Evolutionary conservation across 2,113 vertebrate species (phyloP), one percentile per base, ranked within the genome.

Genomic region (Holacanthus passer): DNA sequence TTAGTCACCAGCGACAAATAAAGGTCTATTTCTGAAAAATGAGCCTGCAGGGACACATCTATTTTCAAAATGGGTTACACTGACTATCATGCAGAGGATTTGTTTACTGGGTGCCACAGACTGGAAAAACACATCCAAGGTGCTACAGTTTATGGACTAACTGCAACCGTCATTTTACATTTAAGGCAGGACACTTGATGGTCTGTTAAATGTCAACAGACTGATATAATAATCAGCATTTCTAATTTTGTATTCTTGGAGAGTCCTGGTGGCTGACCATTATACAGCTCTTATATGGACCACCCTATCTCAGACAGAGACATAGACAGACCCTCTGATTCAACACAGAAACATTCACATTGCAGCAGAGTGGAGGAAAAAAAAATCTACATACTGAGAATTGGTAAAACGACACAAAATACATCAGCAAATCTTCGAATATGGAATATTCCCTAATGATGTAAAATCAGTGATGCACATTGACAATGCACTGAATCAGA

Each of bases 21-120:
- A 62, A 56, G 41, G 24, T 11, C 24, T 69, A 77, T 47, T 77
- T 77, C 0, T 59, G 55, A n/a, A 29, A 66, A 68, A 68, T 59
- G 31, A 31, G 45, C n/a, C 43, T 39, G 16, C 19, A 41, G n/a
- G 65, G 73, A 32, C 27, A 66, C 50, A 43, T 68, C 32, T 41
- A 22, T 50, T 35, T 48, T 67, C 3, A 22, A 60, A 39, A 68
- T 48, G 64, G 1, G 50, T 78, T 60, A 58, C 22, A 13, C 27
- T 53, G 32, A 65, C n/a, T 65, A n/a, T 24, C 43, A 48, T 1
- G 2, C 7, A 41, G 43, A 68, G 43, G 31, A 47, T 45, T 45
- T 56, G 24, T 32, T 75, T n/a, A 74, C 27, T 50, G 66, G 32
- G 19, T 31, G 4, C 24, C 37, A n/a, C 13, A 55, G 19, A 66